phyloP scores from a whole-genome alignment of 1,140 invertebrate genomes.

The Mactra quadrangularis region DNA sequence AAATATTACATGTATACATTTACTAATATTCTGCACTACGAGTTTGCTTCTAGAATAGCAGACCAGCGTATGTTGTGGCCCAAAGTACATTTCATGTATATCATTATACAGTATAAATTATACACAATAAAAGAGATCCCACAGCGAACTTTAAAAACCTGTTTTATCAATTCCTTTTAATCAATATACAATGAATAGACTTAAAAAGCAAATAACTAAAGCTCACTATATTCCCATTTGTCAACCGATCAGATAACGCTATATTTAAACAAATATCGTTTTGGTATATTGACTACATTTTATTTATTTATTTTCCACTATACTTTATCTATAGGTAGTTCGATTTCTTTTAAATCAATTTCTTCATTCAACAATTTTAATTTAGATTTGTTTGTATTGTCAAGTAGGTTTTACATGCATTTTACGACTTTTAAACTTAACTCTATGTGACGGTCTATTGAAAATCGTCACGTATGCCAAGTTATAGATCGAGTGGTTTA shows the following conservation, averaged over 20 bases:
- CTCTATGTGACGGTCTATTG: not conserved
- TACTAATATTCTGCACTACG: no score
- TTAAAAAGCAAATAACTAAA: not conserved
- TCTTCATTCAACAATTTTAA: constrained; percentile 28
- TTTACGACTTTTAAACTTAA: constrained; percentile 18
- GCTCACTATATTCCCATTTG: constrained; percentile 1
- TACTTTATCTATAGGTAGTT: not conserved
- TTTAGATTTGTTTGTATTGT: not conserved
- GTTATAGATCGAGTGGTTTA: not conserved
- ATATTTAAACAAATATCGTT: constrained; percentile 15
- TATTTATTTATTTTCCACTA: constrained; percentile 1
- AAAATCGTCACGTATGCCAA: not conserved
- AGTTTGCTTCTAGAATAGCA: no score
- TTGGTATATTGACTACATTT: not conserved
- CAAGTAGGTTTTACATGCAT: constrained; percentile 29
- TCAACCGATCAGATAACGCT: constrained; percentile 19
- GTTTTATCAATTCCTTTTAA: not conserved
- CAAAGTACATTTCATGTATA: no score
- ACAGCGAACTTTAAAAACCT: no score
- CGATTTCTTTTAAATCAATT: constrained; percentile 27
- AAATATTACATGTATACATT: no score
- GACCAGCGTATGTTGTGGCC: no score
- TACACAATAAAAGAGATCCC: no score
- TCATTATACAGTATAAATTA: no score
- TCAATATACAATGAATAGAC: constrained; percentile 5